phyloP scores from a whole-genome alignment of 2,797 vertebrate species.

The Spinus olivaceus region DNA sequence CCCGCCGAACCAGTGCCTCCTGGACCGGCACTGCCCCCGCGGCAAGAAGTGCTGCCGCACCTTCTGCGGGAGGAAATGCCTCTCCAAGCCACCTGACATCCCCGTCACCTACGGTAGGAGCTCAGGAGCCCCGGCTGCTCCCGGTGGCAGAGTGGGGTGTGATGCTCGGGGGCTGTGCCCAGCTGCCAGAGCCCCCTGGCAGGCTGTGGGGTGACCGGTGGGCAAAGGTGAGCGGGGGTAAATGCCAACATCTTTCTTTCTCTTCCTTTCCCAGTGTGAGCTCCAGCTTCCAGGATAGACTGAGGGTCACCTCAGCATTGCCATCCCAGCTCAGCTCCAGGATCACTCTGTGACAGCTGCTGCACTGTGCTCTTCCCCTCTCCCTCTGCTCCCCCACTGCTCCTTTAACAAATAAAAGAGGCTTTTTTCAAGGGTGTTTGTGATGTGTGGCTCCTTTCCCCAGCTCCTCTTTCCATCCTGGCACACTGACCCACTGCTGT shows the following conservation, averaged over 20 bases:
- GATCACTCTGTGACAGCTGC: neutral
- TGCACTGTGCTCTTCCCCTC: accelerated
- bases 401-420: constrained; percentile 3
- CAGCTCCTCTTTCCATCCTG: neutral
- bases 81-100: accelerated
- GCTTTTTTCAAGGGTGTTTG: neutral
- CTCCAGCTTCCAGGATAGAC: neutral
- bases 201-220: neutral
- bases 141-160: neutral
- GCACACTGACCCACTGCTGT: neutral
- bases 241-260: neutral
- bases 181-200: neutral
- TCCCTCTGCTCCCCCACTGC: neutral
- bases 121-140: neutral
- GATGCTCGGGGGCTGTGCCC: neutral
- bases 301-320: neutral
- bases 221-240: neutral
- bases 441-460: neutral
- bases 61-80: accelerated
- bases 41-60: accelerated
- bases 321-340: neutral
- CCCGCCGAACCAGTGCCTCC: accelerated
- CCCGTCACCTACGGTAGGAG: accelerated
- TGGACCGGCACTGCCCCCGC: accelerated
- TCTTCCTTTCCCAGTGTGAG: neutral